Conservation (phyloP, 2,888 invertebrate genomes). For the Tiphia femorata region DNA sequence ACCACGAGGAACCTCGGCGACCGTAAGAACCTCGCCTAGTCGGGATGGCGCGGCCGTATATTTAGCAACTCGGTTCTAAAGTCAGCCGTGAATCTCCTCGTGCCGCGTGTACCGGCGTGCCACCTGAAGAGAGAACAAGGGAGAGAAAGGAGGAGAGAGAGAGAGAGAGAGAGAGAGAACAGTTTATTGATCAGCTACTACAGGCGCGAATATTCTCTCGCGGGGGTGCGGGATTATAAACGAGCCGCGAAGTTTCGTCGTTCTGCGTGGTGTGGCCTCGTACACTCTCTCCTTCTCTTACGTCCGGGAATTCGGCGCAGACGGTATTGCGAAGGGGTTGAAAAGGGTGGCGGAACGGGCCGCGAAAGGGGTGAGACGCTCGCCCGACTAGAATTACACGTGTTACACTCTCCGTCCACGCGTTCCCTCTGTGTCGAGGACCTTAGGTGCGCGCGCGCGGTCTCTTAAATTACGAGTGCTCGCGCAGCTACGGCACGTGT, state of each 20-base stretch:
- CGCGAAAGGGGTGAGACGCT: too few relatives aligned
- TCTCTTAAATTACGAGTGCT: slow-evolving; percentile 21
- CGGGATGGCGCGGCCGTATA: too few relatives aligned
- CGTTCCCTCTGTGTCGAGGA: background rate
- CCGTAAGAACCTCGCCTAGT: too few relatives aligned
- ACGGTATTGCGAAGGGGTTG: slow-evolving; percentile 28
- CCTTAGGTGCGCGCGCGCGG: slow-evolving; percentile 14
- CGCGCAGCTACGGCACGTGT: slow-evolving; percentile 5
- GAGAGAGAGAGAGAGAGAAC: slow-evolving; percentile 19
- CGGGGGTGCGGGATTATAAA: slow-evolving; percentile 32
- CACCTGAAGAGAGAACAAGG: too few relatives aligned
- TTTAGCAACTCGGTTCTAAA: too few relatives aligned
- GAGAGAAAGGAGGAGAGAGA: too few relatives aligned
- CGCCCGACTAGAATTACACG: slow-evolving; percentile 32
- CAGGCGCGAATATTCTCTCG: slow-evolving; percentile 17
- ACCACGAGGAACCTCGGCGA: too few relatives aligned
- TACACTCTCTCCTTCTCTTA: background rate
- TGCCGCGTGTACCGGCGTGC: too few relatives aligned
- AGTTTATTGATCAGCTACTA: slow-evolving; percentile 41
- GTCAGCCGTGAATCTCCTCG: too few relatives aligned
- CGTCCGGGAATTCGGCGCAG: slow-evolving; percentile 18
- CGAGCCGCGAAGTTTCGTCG: slow-evolving; percentile 29
- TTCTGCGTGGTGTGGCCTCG: background rate
- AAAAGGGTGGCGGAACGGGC: too few relatives aligned
- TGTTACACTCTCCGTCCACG: slow-evolving; percentile 8